A percentile compares a stretch with the other conserved stretches of the same genome.
Conservation (phyloP, 1,140 invertebrate genomes). For the Drosophila yakuba region DNA sequence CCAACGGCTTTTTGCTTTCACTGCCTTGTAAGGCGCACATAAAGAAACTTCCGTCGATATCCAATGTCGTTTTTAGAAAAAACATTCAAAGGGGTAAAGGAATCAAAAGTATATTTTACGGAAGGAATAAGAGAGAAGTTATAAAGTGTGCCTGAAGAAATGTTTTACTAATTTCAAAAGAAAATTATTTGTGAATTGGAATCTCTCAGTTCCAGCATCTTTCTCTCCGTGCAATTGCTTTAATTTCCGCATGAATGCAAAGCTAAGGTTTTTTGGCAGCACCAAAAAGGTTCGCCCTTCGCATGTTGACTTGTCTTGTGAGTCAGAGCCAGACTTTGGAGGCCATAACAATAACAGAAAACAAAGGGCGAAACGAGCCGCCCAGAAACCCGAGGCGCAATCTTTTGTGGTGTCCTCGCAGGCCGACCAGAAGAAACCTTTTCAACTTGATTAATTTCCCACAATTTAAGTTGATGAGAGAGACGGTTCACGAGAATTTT, state of each 20-base stretch:
- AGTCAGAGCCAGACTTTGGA: slow-evolving; percentile 46
- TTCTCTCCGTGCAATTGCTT: slow-evolving; percentile 48
- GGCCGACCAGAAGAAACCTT: slow-evolving; percentile 58
- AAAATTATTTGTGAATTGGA: no score
- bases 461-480: slow-evolving; percentile 80
- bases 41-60: slow-evolving; percentile 4
- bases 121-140: no score
- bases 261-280: slow-evolving; percentile 65
- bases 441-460: slow-evolving; percentile 82
- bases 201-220: neutral
- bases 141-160: neutral
- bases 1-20: slow-evolving; percentile 12
- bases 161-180: neutral
- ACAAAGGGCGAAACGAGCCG: slow-evolving; percentile 54
- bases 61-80: neutral
- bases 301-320: slow-evolving; percentile 66
- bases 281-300: slow-evolving; percentile 49
- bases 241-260: slow-evolving; percentile 81
- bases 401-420: slow-evolving; percentile 41
- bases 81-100: neutral
- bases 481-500: slow-evolving; percentile 48
- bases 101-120: neutral
- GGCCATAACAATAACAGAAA: slow-evolving; percentile 57
- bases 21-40: slow-evolving; percentile 17
- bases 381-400: slow-evolving; percentile 32